phyloP scores from a whole-genome alignment of 2,888 invertebrate species.

The Amphipoea oculea region DNA sequence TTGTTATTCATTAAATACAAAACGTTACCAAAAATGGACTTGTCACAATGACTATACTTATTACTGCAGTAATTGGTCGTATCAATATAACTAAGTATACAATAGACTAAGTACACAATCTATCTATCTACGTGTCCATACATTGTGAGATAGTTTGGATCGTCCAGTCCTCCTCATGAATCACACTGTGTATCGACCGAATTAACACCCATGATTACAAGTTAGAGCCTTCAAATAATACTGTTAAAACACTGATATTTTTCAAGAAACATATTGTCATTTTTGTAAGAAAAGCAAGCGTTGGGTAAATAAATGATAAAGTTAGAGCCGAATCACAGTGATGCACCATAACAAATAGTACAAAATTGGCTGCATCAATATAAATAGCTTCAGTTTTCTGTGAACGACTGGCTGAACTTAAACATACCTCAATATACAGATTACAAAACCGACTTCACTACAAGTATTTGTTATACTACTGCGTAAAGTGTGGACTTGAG shows the following conservation, averaged over 20 bases:
- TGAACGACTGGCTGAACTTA: conserved; percentile 63
- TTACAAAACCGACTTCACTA: conserved; percentile 68
- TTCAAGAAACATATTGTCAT: conserved; percentile 14
- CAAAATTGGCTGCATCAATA: conserved; percentile 57
- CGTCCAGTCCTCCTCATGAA: conserved; percentile 16
- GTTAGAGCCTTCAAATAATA: conserved; percentile 10
- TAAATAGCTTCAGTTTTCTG: conserved; percentile 65
- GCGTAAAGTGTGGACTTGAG: conserved; percentile 44
- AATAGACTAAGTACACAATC: conserved; percentile 11
- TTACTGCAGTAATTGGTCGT: conserved; percentile 9
- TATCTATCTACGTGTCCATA: not conserved
- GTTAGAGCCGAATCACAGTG: conserved; percentile 33
- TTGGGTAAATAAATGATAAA: conserved; percentile 38
- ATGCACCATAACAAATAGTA: conserved; percentile 44
- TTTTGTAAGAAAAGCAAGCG: conserved; percentile 14
- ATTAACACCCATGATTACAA: conserved; percentile 21
- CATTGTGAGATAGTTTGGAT: not conserved
- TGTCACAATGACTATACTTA: not conserved
- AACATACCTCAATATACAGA: conserved; percentile 67
- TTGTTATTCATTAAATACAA: not conserved
- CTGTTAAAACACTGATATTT: conserved; percentile 15
- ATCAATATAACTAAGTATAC: conserved; percentile 2
- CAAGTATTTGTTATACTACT: conserved; percentile 57
- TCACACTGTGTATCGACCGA: conserved; percentile 23
- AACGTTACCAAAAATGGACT: not conserved